These are phyloP conservation scores for Neolamprologus devosi DNA, from an alignment of 2,113 vertebrate species.

Conservation along the genomic window DNA sequence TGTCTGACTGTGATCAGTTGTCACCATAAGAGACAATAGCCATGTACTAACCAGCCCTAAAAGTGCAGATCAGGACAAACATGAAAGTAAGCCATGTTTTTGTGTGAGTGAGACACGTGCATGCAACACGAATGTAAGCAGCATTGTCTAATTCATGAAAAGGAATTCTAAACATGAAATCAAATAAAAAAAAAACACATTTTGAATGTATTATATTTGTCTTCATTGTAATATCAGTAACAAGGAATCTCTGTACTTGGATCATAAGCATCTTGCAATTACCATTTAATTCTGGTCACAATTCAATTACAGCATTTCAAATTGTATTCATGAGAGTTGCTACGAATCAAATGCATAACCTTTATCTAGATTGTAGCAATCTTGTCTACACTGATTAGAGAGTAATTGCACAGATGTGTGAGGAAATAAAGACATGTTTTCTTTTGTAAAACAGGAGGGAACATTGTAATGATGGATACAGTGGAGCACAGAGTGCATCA, in stretches of 20 bases:
- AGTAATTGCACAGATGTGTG: constrained; percentile 33
- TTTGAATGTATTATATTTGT: not conserved
- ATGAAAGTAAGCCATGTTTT: not conserved
- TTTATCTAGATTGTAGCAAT: constrained; percentile 37
- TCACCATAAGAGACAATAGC: not conserved
- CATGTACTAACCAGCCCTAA: not conserved
- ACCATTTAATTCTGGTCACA: constrained; percentile 27
- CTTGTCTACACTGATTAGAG: constrained; percentile 34
- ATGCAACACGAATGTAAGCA: not conserved
- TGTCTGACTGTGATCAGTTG: not conserved
- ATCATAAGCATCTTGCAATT: constrained; percentile 6
- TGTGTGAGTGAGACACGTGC: not conserved
- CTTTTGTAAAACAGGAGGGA: not conserved
- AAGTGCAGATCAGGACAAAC: constrained; percentile 32
- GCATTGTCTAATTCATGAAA: not conserved
- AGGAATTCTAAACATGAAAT: not conserved
- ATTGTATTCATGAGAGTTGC: constrained; percentile 19
- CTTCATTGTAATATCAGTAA: not conserved
- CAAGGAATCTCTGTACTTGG: not conserved
- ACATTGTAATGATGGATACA: constrained; percentile 10
- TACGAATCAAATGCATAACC: constrained; percentile 3
- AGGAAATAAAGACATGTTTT: constrained; percentile 12
- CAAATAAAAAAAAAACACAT: rapidly evolving
- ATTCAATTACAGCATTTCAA: constrained; percentile 40
- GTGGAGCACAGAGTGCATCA: not conserved